These are phyloP conservation scores for Coptodon rendalli DNA, from an alignment of 2,113 vertebrate genomes.

Conservation along the genomic window DNA sequence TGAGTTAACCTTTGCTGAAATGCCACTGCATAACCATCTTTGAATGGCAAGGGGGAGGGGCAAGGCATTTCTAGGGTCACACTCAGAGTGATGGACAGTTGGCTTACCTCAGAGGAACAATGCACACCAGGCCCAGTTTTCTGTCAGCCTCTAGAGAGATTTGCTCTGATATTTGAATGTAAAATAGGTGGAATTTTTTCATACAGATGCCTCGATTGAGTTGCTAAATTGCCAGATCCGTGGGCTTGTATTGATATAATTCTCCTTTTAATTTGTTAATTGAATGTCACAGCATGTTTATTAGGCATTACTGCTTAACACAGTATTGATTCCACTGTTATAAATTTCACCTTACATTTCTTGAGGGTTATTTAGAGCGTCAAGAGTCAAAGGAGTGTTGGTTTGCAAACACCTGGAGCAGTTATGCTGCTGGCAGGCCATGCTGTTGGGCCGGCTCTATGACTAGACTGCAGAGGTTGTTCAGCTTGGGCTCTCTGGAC, in stretches of 20 bases:
- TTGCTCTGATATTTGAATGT: conserved; percentile 5
- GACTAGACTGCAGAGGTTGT: neutral
- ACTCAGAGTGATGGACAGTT: conserved; percentile 51
- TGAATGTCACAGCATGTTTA: neutral
- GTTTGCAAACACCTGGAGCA: neutral
- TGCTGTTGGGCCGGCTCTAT: neutral
- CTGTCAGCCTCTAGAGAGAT: neutral
- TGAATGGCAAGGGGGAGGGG: conserved; percentile 53
- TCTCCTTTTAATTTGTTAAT: neutral
- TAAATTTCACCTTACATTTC: neutral
- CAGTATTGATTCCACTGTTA: neutral
- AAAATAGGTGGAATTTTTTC: neutral
- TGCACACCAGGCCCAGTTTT: neutral
- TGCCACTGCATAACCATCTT: conserved; percentile 53
- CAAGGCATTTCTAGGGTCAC: conserved; percentile 40
- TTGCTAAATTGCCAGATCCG: neutral
- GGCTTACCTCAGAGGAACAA: conserved; percentile 31
- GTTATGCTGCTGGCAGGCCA: neutral
- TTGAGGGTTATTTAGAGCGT: neutral
- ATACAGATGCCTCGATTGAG: neutral
- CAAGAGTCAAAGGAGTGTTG: neutral
- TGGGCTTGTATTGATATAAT: neutral
- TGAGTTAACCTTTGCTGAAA: conserved; percentile 68
- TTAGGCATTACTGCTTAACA: neutral
- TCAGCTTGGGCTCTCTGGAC: neutral